Evolutionary conservation across 92 coral and sea anemone genomes (phyloP), one percentile per base, ranked within the genome.

Genomic region (Parazoanthus swiftii): DNA sequence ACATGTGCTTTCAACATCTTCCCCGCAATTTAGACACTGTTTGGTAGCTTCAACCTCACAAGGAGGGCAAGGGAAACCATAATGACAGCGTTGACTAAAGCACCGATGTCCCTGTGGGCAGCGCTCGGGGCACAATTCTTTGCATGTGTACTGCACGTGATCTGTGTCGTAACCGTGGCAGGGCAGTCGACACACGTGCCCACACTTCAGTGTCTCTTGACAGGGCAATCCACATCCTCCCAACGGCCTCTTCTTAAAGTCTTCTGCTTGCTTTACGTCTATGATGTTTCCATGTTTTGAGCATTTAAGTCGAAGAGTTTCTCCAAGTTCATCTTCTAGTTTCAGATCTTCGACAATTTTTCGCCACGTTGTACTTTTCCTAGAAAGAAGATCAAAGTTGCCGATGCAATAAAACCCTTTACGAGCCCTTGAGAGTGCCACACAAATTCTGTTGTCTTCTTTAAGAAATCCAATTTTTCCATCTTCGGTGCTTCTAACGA

Each of bases 181-280:
- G 71, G 38, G 82, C 89, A 38, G 80, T 11, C 91, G 54, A 71
- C 98, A 94, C 37, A 74, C 85, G 72, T 94, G 98, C 33, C 93
- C 95, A 82, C 98, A 94, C 43, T 71, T 74, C 67, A 93, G 73
- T 50, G 86, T 91, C 39, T 80, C 83, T 26, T 88, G 88, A 50
- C 94, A 92, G 2, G 87, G 86, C 16, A 73, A 66, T 18, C 89
- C 86, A 80, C 94, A 92, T 8, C 94, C 94, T 80, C 94, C 94
- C 66, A 85, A 80, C 59, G 91, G 89, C 5, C 88, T 84, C 75
- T 89, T 92, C 67, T 86, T 86, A 59, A 92, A 89, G 51, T 92
- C 94, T 2, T 92, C 86, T 23, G 86, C 94, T 80, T 85, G 86
- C 18, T 85, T 81, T 20, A 88, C 90, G 29, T 82, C 88, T 13